A percentile compares a stretch with the other conserved stretches of the same genome.
phyloP scores from a whole-genome alignment of 1,140 invertebrate genomes.

The Cyphomyrmex costatus region DNA sequence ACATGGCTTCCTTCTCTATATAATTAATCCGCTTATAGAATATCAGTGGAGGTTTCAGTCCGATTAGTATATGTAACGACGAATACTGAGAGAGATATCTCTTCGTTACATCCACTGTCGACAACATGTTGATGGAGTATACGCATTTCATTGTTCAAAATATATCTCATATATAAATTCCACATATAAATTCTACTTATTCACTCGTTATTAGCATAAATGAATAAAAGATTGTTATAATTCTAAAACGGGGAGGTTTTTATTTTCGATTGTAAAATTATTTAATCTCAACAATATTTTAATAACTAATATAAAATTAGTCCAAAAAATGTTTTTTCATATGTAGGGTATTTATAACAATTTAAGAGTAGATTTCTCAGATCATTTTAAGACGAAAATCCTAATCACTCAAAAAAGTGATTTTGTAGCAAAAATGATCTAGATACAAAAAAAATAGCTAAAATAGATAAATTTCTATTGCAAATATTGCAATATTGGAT shows the following conservation, averaged over 20 bases:
- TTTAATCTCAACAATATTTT: not conserved
- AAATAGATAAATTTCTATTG: too few species aligned
- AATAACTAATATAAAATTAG: not conserved
- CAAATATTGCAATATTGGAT: too few species aligned
- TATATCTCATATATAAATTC: conserved; percentile 8
- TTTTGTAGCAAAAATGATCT: too few species aligned
- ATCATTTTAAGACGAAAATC: too few species aligned
- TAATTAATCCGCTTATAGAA: conserved; percentile 66
- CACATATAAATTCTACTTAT: not conserved
- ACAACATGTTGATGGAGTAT: not conserved
- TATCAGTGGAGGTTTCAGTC: conserved; percentile 58
- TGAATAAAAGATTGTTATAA: not conserved
- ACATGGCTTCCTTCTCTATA: conserved; percentile 63
- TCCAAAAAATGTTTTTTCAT: not conserved
- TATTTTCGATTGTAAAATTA: not conserved
- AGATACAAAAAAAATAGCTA: too few species aligned
- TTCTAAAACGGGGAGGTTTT: not conserved
- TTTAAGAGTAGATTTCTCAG: too few species aligned
- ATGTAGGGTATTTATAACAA: not conserved
- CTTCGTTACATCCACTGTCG: conserved; percentile 1
- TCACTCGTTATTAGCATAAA: not conserved
- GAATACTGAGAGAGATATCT: conserved; percentile 16
- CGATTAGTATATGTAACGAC: conserved; percentile 44
- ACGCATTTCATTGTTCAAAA: not conserved
- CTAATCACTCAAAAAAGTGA: too few species aligned